phyloP scores from a whole-genome alignment of 2,113 vertebrate species.

The Halichoerus grypus region DNA sequence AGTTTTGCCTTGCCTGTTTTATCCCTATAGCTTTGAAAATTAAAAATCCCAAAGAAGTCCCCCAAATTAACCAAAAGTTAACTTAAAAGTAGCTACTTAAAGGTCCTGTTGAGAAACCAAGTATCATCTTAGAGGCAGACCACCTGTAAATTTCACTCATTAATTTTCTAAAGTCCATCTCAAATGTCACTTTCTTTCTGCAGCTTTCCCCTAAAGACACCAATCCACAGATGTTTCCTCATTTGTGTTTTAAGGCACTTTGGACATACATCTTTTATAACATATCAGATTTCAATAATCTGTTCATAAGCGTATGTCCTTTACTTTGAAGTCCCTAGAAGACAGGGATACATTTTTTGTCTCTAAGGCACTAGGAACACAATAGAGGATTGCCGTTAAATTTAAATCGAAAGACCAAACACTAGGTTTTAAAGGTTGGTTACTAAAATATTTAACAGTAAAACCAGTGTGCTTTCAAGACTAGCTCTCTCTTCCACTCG shows the following conservation, averaged over 20 bases:
- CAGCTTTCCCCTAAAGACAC: constrained; percentile 20
- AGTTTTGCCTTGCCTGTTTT: background rate
- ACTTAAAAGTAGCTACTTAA: background rate
- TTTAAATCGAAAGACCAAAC: constrained; percentile 45
- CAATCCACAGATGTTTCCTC: background rate
- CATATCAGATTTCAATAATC: background rate
- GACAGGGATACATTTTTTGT: background rate
- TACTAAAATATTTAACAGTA: constrained; percentile 28
- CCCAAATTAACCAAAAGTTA: background rate
- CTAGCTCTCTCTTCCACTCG: background rate
- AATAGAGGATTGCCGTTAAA: background rate
- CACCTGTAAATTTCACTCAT: constrained; percentile 17
- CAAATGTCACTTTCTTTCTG: background rate
- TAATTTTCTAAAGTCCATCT: background rate
- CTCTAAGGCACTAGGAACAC: background rate
- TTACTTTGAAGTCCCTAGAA: background rate
- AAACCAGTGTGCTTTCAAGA: background rate
- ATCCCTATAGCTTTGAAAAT: background rate
- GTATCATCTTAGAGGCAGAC: background rate
- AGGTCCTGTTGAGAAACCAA: background rate
- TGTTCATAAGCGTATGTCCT: background rate
- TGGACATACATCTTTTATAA: background rate
- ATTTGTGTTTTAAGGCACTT: background rate
- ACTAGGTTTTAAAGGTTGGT: background rate
- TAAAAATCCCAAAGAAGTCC: constrained; percentile 1